Base-by-base conservation (phyloP, 2,113 vertebrate species). In the Baryphthengus martii region DNA sequence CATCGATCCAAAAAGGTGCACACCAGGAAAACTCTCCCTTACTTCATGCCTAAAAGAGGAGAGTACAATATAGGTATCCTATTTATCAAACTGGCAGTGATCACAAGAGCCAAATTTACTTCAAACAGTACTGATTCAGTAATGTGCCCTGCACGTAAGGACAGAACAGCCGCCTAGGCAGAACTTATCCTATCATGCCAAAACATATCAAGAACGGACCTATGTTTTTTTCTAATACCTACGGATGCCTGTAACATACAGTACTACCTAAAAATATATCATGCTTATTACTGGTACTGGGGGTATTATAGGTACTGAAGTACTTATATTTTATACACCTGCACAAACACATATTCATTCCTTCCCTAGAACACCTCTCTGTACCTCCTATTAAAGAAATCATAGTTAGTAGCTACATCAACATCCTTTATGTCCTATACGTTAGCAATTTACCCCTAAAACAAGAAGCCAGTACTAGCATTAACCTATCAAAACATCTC, bases 61-160 rank as follows among this genome's bases (percentile, higher is more conserved):
- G 12, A 39, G 33, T 11, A 62, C 18, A 66, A 80, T 45, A 76
- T 5, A 39, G n/a, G 20, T 21, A 47, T 3, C n/a, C 33, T 28
- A 28, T 61, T 68, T 61, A 37, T 24, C 52, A 61, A 80, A 44
- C 33, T 4, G 33, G 20, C 29, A 74, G 7, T 4, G 37, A 88
- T 28, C 39, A 72, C 58, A 56, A 47, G 24, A 78, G 37, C 16
- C 56, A 82, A 24, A 39, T 40, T 55, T 31, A 28, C 18, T 45
- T 63, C 77, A 50, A 65, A 45, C 23, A 63, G 44, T 3, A 37
- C 20, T 50, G 62, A 77, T 75, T 28, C 23, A 47, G 33, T 21
- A 72, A 58, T 13, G 21, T 0, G 6, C 0, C 0, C 26, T 28
- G 28, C 23, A 47, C 14, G 0, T 5, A 25, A 45, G 52, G 13